Conservation (phyloP, 2,888 invertebrate genomes). For the Dryococelus australis region DNA sequence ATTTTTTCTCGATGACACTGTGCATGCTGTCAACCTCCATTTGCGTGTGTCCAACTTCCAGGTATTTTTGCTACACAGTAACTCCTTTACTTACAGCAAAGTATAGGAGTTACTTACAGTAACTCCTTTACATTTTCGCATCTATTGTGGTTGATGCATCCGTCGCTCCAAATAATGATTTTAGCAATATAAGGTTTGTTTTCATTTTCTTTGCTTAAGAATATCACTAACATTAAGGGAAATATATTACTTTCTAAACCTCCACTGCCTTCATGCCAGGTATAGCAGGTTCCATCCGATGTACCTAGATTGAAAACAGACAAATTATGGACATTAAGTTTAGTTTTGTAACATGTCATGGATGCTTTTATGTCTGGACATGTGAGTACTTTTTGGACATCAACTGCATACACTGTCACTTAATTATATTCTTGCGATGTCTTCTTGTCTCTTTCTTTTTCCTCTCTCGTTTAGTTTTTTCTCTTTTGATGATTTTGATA, state of each 20-base stretch:
- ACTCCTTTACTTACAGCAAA: background rate
- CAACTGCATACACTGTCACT: background rate
- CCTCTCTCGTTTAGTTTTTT: background rate
- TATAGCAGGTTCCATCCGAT: background rate
- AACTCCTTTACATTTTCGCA: slow-evolving; percentile 17
- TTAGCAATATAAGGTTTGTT: background rate
- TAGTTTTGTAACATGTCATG: background rate
- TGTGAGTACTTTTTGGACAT: background rate
- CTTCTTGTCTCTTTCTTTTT: background rate
- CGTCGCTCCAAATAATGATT: background rate
- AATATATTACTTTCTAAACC: background rate
- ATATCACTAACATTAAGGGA: background rate
- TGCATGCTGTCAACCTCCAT: background rate
- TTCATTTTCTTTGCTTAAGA: background rate
- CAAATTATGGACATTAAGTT: background rate
- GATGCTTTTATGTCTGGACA: background rate
- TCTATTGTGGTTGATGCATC: background rate
- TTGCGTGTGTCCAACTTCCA: background rate
- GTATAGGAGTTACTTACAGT: background rate
- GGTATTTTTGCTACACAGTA: background rate
- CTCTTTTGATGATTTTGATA: background rate
- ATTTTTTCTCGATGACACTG: background rate
- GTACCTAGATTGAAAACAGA: slow-evolving; percentile 23
- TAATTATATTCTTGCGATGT: background rate
- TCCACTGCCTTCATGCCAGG: slow-evolving; percentile 4